Base-by-base conservation (phyloP, 2,797 vertebrate genomes). In the Emydoidea blandingii region DNA sequence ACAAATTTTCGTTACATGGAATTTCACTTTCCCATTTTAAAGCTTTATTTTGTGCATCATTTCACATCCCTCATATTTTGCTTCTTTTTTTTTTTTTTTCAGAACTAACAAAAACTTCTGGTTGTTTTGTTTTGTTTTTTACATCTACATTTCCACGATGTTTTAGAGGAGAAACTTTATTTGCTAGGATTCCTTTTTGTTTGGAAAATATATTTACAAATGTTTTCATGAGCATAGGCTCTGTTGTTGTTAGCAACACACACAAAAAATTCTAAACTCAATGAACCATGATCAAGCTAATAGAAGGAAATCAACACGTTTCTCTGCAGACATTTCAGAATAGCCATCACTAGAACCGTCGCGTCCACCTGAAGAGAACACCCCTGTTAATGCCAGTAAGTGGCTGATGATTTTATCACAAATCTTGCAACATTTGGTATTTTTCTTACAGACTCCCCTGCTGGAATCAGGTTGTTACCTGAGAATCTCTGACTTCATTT, bases 241-340 rank as follows among this genome's bases (percentile, higher is more conserved):
- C 92, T 25, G 49, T 86, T 83, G 29, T 59, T 62, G 94, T 95
- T 97, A 95, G 83, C 53, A 90, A 47, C 27, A 91, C 74, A 78
- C 94, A n/a, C 44, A 94, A 81, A 59, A 89, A 97, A 97, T 93
- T 85, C 86, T 96, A 92, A 96, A 95, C 79, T 95, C 96, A 93
- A 87, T 97, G 97, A 97, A 96, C 96, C 96, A 95, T 94, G 96
- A 95, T 94, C 86, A 87, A 94, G 92, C 44, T 97, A 97, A 97
- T 96, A 93, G 94, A 0, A 90, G 91, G 86, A 96, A 97, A 96
- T 97, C 95, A 96, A 94, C 94, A 85, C 90, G 87, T 87, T 93
- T 92, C 92, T 96, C 95, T 95, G 93, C 29, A 95, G 95, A 93
- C 94, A 91, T 31, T 93, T 97, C 89, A 68, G 86, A 94, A 95